phyloP scores from a whole-genome alignment of 2,888 invertebrate genomes.

The Formica aserva region DNA sequence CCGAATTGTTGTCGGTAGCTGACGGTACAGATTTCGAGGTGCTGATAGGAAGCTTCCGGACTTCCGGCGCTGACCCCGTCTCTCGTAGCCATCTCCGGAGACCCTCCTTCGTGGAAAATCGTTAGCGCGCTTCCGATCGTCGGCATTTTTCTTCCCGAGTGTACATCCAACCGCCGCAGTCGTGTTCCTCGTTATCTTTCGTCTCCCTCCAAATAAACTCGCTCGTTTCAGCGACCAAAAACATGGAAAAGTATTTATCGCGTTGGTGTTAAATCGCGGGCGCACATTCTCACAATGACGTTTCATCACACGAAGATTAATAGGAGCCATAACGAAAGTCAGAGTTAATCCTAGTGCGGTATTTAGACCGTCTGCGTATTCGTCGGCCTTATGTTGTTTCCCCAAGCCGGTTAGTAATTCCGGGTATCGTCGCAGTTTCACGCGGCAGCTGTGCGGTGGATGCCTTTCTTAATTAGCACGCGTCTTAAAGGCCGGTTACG shows the following conservation, averaged over 20 bases:
- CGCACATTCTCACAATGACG: background rate
- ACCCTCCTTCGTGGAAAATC: conserved; percentile 58
- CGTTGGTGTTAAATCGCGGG: background rate
- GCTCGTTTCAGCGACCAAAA: conserved; percentile 6
- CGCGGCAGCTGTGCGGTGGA: conserved; percentile 77
- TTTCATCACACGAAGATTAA: conserved; percentile 30
- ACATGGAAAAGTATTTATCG: background rate
- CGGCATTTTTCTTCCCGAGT: conserved; percentile 51
- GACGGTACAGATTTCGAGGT: conserved; percentile 83
- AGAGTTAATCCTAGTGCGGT: conserved; percentile 5
- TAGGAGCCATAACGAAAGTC: conserved; percentile 15
- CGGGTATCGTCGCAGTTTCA: conserved; percentile 66
- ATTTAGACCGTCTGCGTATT: conserved; percentile 53
- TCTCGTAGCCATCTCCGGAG: conserved; percentile 58
- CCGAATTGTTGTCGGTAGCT: conserved; percentile 75
- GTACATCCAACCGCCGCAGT: conserved; percentile 20
- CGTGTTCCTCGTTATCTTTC: conserved; percentile 20
- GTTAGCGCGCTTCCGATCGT: conserved; percentile 60
- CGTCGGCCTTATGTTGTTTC: conserved; percentile 77
- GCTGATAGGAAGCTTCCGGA: conserved; percentile 81
- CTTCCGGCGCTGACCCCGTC: conserved; percentile 81
- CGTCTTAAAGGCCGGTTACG: conserved; percentile 75
- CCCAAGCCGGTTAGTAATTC: conserved; percentile 75
- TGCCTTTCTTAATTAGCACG: conserved; percentile 80
- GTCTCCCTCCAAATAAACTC: background rate